These are phyloP conservation scores for Lycophotia porphyrea DNA, from an alignment of 2,888 invertebrate genomes.

Conservation along the genomic window DNA sequence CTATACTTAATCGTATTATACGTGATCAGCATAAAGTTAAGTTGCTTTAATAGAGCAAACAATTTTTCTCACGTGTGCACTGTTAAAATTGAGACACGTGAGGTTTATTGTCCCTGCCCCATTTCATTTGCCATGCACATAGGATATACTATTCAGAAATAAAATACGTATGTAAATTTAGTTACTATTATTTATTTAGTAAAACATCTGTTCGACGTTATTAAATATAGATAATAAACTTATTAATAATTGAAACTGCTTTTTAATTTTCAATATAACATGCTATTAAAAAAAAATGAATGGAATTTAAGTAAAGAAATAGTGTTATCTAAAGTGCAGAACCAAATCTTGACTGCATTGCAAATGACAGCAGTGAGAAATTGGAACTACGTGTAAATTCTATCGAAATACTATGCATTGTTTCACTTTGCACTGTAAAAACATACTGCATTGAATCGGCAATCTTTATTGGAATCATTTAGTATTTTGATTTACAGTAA, in stretches of 20 bases:
- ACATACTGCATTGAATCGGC: neutral
- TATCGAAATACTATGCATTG: neutral
- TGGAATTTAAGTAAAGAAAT: neutral
- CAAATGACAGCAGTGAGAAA: neutral
- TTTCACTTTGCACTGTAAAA: neutral
- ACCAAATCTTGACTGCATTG: neutral
- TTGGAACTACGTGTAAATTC: neutral
- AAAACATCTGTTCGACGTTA: slow-evolving; percentile 37
- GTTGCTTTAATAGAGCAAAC: neutral
- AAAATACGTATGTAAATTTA: slow-evolving; percentile 32
- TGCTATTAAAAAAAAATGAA: neutral
- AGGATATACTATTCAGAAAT: slow-evolving; percentile 25
- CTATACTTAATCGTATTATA: too few relatives aligned
- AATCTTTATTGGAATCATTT: slow-evolving; percentile 13
- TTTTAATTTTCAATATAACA: slow-evolving; percentile 34
- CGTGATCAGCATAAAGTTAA: neutral
- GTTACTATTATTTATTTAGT: slow-evolving; percentile 53
- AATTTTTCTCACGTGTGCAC: neutral
- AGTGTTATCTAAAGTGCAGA: neutral
- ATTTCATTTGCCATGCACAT: slow-evolving; percentile 1
- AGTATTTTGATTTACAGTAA: slow-evolving; percentile 28
- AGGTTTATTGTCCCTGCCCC: neutral
- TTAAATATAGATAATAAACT: slow-evolving; percentile 38
- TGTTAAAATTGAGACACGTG: neutral
- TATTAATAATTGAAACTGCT: slow-evolving; percentile 22